A percentile compares a stretch with the other conserved stretches of the same genome.
phyloP scores from a whole-genome alignment of 2,113 vertebrate species.

The Morone chrysops region DNA sequence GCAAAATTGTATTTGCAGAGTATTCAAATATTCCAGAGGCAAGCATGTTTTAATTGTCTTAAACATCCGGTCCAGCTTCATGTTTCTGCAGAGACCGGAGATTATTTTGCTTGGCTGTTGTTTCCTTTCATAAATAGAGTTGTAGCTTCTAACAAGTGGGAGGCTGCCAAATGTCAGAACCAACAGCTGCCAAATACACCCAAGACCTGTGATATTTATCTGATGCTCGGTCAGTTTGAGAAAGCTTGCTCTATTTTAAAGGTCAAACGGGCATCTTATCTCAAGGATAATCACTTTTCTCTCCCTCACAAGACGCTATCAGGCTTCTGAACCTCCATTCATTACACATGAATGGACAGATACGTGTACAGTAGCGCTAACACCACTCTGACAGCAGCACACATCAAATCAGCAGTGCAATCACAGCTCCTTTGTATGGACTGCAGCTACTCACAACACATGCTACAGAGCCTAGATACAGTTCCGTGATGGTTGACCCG shows the following conservation, averaged over 20 bases:
- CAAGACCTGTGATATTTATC: constrained; percentile 73
- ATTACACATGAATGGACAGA: constrained; percentile 40
- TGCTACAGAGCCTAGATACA: constrained; percentile 14
- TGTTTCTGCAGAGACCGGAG: background rate
- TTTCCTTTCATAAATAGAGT: constrained; percentile 35
- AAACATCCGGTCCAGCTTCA: constrained; percentile 1
- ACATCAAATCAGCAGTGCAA: constrained; percentile 56
- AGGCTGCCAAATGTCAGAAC: constrained; percentile 70
- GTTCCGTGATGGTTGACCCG: constrained; percentile 19
- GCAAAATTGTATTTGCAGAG: background rate
- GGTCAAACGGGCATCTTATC: constrained; percentile 63
- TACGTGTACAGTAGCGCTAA: constrained; percentile 8
- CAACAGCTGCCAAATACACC: constrained; percentile 61
- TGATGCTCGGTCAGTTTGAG: constrained; percentile 52
- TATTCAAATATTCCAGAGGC: constrained; percentile 31
- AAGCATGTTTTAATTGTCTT: constrained; percentile 12
- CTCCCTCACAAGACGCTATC: constrained; percentile 17
- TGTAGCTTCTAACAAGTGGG: constrained; percentile 42
- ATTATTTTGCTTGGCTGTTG: constrained; percentile 1
- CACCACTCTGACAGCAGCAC: constrained; percentile 33
- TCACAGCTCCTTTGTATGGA: constrained; percentile 55
- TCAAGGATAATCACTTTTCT: constrained; percentile 62
- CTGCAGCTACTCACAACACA: constrained; percentile 26
- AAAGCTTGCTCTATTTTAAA: constrained; percentile 59
- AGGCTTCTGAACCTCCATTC: constrained; percentile 35